A percentile compares a stretch with the other conserved stretches of the same genome.
Evolutionary conservation across 2,113 vertebrate species (phyloP).

Genomic region (Andinoacara biseriatus): DNA sequence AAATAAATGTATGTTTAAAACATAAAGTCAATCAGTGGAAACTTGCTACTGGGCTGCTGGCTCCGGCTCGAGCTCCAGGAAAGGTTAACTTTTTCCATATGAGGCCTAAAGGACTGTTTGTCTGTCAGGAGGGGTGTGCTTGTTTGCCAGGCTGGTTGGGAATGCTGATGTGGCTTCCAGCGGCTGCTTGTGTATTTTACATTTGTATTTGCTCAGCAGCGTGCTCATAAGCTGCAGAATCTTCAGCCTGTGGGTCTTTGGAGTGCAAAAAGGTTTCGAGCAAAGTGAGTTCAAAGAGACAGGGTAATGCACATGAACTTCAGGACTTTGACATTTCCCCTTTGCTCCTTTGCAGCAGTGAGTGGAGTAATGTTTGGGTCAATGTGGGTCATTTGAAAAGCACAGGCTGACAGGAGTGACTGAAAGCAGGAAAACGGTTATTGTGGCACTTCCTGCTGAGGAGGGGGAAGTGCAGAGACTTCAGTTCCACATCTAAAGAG

Average conservation of each 20-base stretch:
- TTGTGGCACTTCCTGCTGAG: conserved; percentile 2
- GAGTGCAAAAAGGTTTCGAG: neutral
- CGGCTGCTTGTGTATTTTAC: conserved; percentile 23
- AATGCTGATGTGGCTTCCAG: conserved; percentile 70
- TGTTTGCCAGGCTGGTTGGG: conserved; percentile 13
- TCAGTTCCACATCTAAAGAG: neutral
- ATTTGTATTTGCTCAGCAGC: conserved; percentile 4
- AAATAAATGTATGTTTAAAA: neutral
- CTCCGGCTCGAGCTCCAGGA: neutral
- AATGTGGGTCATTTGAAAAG: neutral
- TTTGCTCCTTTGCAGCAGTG: neutral
- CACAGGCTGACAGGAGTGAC: neutral
- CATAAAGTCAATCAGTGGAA: conserved; percentile 20
- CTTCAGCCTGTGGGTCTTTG: neutral
- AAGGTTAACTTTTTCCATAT: conserved; percentile 65
- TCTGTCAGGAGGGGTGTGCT: conserved; percentile 12
- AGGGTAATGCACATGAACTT: neutral
- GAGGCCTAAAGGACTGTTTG: conserved; percentile 6
- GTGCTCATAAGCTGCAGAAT: neutral
- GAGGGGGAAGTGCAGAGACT: neutral
- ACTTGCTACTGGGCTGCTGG: conserved; percentile 10
- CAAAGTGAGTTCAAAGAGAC: neutral
- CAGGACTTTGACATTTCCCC: neutral
- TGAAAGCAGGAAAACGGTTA: neutral
- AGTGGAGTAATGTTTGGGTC: neutral